Conservation (phyloP, 2,113 vertebrate genomes). For the Elachura formosa region DNA sequence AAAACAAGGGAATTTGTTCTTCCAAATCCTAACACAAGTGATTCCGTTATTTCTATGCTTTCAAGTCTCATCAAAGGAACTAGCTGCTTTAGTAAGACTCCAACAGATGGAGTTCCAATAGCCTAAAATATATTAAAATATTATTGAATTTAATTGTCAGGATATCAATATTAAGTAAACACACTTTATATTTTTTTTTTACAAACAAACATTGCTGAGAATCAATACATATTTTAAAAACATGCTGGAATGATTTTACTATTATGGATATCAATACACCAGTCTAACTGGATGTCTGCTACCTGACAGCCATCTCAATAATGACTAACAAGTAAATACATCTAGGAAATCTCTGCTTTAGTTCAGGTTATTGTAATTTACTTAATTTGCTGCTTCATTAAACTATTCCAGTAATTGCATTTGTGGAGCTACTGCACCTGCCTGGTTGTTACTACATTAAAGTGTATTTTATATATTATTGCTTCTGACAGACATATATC, state of each 20-base stretch:
- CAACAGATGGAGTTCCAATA: slow-evolving; percentile 94
- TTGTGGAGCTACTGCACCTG: background rate
- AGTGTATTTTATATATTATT: background rate
- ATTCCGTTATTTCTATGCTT: slow-evolving; percentile 97
- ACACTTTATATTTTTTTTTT: background rate
- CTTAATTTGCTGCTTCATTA: background rate
- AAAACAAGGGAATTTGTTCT: slow-evolving; percentile 97
- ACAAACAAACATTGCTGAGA: background rate
- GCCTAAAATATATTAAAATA: slow-evolving; percentile 76
- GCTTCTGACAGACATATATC: background rate
- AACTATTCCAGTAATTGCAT: background rate
- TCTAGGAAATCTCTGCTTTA: background rate
- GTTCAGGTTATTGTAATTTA: background rate
- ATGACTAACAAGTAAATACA: background rate
- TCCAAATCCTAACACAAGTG: slow-evolving; percentile 94
- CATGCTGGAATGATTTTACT: background rate
- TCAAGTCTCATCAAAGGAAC: slow-evolving; percentile 97
- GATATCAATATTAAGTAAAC: background rate
- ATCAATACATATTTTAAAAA: background rate
- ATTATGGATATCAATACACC: background rate
- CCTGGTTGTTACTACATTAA: background rate
- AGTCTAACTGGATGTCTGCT: background rate
- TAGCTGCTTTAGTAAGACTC: slow-evolving; percentile 91
- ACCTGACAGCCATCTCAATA: background rate
- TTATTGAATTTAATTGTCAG: background rate